These are phyloP conservation scores for Australoheros facetus DNA, from an alignment of 2,797 vertebrate species.

Conservation along the genomic window DNA sequence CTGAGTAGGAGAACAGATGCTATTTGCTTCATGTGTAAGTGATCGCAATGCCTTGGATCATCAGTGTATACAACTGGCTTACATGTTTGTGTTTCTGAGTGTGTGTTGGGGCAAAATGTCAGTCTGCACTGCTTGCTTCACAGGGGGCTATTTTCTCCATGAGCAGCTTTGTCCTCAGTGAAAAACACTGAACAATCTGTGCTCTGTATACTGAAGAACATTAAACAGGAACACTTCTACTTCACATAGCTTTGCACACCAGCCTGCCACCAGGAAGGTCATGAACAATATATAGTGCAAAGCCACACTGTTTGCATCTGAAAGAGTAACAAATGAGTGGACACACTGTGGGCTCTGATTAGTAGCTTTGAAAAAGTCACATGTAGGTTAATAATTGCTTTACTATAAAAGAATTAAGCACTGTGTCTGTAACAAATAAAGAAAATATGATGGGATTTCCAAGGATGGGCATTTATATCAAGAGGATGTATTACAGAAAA, in stretches of 20 bases:
- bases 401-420: not conserved
- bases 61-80: not conserved
- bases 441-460: not conserved
- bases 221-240: conserved; percentile 66
- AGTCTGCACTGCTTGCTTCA: conserved; percentile 45
- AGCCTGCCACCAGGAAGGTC: conserved; percentile 57
- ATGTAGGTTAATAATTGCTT: conserved; percentile 1
- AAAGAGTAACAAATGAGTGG: not conserved
- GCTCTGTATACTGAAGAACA: conserved; percentile 62
- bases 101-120: conserved; percentile 49
- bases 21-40: not conserved
- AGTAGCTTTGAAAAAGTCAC: conserved; percentile 16
- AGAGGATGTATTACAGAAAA: conserved; percentile 15
- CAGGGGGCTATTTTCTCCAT: conserved; percentile 73
- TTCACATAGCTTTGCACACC: conserved; percentile 63
- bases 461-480: conserved; percentile 2
- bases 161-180: conserved; percentile 64
- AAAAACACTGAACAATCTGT: conserved; percentile 57
- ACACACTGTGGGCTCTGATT: conserved; percentile 7
- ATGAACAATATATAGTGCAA: conserved; percentile 32
- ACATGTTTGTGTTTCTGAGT: conserved; percentile 23
- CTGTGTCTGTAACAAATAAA: not conserved
- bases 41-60: conserved; percentile 10
- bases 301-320: conserved; percentile 20
- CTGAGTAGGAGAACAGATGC: not conserved